Evolutionary conservation across 2,113 vertebrate genomes (phyloP).

Genomic region (Plecturocebus donacophilus): DNA sequence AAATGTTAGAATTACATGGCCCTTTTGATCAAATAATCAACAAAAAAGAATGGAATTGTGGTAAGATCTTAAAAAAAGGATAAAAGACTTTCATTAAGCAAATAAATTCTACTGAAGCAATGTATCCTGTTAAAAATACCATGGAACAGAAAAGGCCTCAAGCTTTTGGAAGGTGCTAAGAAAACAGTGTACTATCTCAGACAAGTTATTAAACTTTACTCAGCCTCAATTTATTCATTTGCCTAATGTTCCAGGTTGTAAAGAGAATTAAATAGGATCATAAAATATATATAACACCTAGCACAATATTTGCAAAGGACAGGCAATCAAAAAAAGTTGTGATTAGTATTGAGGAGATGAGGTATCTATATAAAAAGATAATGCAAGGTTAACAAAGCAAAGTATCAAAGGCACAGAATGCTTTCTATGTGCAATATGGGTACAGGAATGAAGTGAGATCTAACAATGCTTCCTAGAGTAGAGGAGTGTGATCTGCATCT

Average conservation of each 20-base stretch:
- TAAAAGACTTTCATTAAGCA: not conserved
- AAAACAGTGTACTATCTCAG: not conserved
- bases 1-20: not conserved
- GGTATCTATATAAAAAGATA: not conserved
- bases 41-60: not conserved
- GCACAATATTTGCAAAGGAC: not conserved
- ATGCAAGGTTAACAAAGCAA: constrained; percentile 27
- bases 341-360: not conserved
- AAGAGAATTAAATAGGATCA: not conserved
- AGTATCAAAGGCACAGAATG: not conserved
- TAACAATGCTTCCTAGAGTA: not conserved
- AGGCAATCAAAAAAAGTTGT: not conserved
- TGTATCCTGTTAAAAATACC: not conserved
- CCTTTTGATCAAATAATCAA: constrained; percentile 46
- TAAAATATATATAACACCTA: not conserved
- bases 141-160: not conserved
- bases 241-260: not conserved
- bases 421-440: not conserved
- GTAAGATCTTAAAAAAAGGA: not conserved
- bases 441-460: not conserved
- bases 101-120: not conserved
- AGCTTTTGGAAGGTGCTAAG: not conserved
- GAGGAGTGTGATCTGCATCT: not conserved
- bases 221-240: not conserved
- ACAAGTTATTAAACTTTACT: not conserved